phyloP scores from a whole-genome alignment of 1,140 invertebrate genomes.

The Apis dorsata region DNA sequence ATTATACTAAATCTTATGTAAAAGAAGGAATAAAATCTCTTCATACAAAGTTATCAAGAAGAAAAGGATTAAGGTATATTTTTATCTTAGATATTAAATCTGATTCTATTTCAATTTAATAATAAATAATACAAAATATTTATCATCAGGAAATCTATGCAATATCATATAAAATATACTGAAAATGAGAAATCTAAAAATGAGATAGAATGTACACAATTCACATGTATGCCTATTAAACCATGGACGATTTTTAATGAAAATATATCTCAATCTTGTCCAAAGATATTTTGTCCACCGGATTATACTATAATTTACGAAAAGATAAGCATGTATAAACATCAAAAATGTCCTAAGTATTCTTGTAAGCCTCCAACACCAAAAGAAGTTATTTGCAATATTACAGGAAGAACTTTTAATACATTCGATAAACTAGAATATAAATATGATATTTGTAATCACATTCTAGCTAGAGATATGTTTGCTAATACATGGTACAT shows the following conservation, averaged over 20 bases:
- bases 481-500: slow-evolving; percentile 63
- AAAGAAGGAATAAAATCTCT: slow-evolving; percentile 27
- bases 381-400: slow-evolving; percentile 84
- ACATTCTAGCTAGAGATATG: slow-evolving; percentile 87
- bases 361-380: slow-evolving; percentile 83
- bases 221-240: slow-evolving; percentile 79
- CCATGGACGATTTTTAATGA: slow-evolving; percentile 70
- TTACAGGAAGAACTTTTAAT: slow-evolving; percentile 87
- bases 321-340: slow-evolving; percentile 66
- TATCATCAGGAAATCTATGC: slow-evolving; percentile 20
- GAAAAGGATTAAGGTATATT: slow-evolving; percentile 26
- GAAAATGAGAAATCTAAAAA: not conserved
- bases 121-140: not conserved
- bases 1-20: not conserved
- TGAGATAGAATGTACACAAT: slow-evolving; percentile 77
- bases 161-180: not conserved
- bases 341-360: slow-evolving; percentile 79
- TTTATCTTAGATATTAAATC: not conserved
- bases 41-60: not conserved
- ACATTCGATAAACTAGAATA: slow-evolving; percentile 89
- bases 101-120: not conserved
- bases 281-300: slow-evolving; percentile 81
- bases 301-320: slow-evolving; percentile 79
- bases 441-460: slow-evolving; percentile 90
- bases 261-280: slow-evolving; percentile 76